Evolutionary conservation across 2,113 vertebrate species (phyloP).

Genomic region (zebrafish (Danio rerio)): GRCz12tu NC_133181.1:40907001-40907500

Average conservation of each 20-base stretch:
- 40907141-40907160: not conserved
- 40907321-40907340: conserved; percentile 83
- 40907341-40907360: conserved; percentile 84
- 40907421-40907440: conserved; percentile 49
- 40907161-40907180: not conserved
- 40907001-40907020: not conserved
- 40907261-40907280: not conserved
- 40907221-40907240: not conserved
- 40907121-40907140: not conserved
- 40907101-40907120: not conserved
- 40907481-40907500: conserved; percentile 46
- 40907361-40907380: conserved; percentile 75
- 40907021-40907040: not conserved
- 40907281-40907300: too few relatives aligned
- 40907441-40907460: conserved; percentile 41
- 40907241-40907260: not conserved
- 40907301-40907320: not conserved
- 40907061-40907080: not conserved
- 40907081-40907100: too few relatives aligned
- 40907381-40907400: conserved; percentile 79
- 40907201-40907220: not conserved
- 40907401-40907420: conserved; percentile 62
- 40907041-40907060: not conserved
- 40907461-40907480: conserved; percentile 31
- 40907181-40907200: not conserved